A percentile compares a stretch with the other conserved stretches of the same genome.
These are phyloP conservation scores for Lasioglossum marginatum DNA, from an alignment of 2,888 invertebrate genomes.

Conservation along the genomic window DNA sequence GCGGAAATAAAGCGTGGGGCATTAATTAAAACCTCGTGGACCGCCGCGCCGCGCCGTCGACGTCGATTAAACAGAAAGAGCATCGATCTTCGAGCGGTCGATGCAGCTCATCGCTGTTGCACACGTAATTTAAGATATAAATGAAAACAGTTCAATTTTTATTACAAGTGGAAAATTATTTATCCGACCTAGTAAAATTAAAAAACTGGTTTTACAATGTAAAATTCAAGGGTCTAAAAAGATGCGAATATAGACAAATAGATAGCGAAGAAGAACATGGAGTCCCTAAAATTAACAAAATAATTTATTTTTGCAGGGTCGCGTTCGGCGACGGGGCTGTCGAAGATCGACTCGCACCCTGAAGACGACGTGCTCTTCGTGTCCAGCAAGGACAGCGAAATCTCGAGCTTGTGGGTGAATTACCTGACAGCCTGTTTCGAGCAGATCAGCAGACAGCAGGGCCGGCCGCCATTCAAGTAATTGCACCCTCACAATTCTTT, in stretches of 20 bases:
- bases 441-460: slow-evolving; percentile 93
- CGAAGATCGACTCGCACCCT: slow-evolving; percentile 74
- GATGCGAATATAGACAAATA: neutral
- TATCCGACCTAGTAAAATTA: too few species aligned
- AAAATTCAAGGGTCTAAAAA: too few species aligned
- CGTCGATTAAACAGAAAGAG: neutral
- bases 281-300: neutral
- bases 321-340: slow-evolving; percentile 67
- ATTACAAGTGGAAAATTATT: too few species aligned
- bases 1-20: slow-evolving; percentile 43
- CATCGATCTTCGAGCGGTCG: neutral
- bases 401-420: slow-evolving; percentile 92
- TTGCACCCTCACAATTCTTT: slow-evolving; percentile 3
- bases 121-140: neutral
- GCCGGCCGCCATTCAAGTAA: slow-evolving; percentile 92
- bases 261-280: neutral
- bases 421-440: slow-evolving; percentile 93
- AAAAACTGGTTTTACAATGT: too few species aligned
- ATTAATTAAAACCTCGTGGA: slow-evolving; percentile 31
- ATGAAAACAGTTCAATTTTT: too few species aligned
- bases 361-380: slow-evolving; percentile 94
- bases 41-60: neutral
- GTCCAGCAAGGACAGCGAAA: slow-evolving; percentile 91
- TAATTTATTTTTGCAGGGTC: slow-evolving; percentile 69
- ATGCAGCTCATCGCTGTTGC: neutral